These are phyloP conservation scores for Montipora capricornis DNA, from an alignment of 64 coral and sea anemone genomes.

Conservation along the genomic window DNA sequence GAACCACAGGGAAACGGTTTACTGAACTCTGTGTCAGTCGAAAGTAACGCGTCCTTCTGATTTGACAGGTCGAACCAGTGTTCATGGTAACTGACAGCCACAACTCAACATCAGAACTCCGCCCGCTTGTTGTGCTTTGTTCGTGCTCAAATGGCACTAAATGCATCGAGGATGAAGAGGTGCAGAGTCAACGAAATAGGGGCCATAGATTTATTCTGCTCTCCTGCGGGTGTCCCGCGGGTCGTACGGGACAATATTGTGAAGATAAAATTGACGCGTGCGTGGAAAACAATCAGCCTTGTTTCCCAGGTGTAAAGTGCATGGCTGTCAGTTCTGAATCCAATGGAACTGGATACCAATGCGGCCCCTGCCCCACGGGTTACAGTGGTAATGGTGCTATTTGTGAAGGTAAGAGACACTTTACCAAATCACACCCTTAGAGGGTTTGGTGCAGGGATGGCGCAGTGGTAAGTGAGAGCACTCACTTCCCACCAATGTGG, in stretches of 20 bases:
- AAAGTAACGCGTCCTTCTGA: not conserved
- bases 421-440: not conserved
- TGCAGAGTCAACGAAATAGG: not conserved
- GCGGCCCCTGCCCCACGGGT: constrained; percentile 43
- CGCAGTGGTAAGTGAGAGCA: no score
- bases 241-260: constrained; percentile 58
- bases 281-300: constrained; percentile 37
- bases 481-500: no score
- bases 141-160: constrained; percentile 20
- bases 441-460: no score
- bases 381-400: constrained; percentile 31
- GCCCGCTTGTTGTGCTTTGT: constrained; percentile 24
- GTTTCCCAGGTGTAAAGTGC: constrained; percentile 52
- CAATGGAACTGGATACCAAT: not conserved
- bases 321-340: not conserved
- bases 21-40: not conserved
- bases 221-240: constrained; percentile 47
- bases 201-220: constrained; percentile 37
- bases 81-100: constrained; percentile 8
- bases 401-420: constrained; percentile 33
- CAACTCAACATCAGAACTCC: constrained; percentile 26
- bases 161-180: constrained; percentile 35
- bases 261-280: constrained; percentile 43
- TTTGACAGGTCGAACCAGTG: constrained; percentile 20
- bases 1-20: no score